phyloP scores from a whole-genome alignment of 2,888 invertebrate species.

The Chrysopilus asiliformis region DNA sequence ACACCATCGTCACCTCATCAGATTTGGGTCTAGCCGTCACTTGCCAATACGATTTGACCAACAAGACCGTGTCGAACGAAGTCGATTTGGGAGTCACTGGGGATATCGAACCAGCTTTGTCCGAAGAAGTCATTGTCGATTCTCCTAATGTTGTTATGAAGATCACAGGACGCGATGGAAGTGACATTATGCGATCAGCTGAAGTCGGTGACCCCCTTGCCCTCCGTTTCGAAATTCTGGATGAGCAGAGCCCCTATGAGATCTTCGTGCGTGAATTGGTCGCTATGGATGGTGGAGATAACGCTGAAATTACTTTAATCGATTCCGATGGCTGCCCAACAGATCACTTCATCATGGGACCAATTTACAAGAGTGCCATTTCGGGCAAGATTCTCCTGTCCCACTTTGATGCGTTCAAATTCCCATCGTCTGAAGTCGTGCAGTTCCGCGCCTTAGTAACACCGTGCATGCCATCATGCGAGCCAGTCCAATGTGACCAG shows the following conservation, averaged over 20 bases:
- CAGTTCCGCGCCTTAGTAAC: constrained; percentile 92
- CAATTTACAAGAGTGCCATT: constrained; percentile 67
- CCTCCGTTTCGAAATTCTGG: constrained; percentile 81
- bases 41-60: constrained; percentile 87
- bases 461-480: constrained; percentile 86
- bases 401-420: constrained; percentile 92
- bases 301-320: constrained; percentile 82
- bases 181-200: constrained; percentile 72
- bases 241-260: constrained; percentile 86
- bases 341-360: constrained; percentile 88
- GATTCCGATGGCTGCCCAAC: constrained; percentile 88
- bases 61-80: constrained; percentile 87
- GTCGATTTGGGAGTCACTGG: constrained; percentile 81
- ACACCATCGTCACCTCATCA: constrained; percentile 86
- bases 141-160: constrained; percentile 92
- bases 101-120: constrained; percentile 72
- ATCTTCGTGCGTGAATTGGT: constrained; percentile 89
- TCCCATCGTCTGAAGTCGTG: constrained; percentile 87
- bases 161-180: constrained; percentile 72
- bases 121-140: constrained; percentile 84
- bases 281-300: constrained; percentile 87
- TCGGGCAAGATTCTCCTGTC: constrained; percentile 74
- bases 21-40: constrained; percentile 87
- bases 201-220: constrained; percentile 89
- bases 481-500: constrained; percentile 80